Evolutionary conservation across 2,888 invertebrate species (phyloP).

Genomic region (Tachina lurida): DNA sequence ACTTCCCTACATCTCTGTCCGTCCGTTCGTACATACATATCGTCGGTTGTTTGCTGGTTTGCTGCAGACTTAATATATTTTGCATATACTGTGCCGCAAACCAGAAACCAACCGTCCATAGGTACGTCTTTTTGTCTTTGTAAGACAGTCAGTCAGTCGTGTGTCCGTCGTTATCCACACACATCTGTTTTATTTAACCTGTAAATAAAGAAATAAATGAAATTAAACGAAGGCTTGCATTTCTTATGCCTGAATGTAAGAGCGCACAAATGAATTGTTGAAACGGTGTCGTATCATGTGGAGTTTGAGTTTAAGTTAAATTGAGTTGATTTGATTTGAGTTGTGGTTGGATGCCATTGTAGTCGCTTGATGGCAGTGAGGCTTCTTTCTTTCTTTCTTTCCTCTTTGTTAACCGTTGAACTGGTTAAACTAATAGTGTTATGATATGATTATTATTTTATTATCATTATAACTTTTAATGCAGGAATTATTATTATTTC

Average conservation of each 20-base stretch:
- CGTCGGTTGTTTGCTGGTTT: too few relatives aligned
- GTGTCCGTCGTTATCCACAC: not conserved
- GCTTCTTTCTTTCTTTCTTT: slow-evolving; percentile 27
- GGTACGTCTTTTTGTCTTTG: slow-evolving; percentile 2
- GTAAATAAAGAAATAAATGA: slow-evolving; percentile 68
- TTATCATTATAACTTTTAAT: slow-evolving; percentile 70
- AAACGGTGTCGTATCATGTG: slow-evolving; percentile 66
- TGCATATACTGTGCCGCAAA: too few relatives aligned
- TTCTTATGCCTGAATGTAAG: not conserved
- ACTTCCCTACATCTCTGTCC: slow-evolving; percentile 20
- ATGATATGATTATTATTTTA: slow-evolving; percentile 80
- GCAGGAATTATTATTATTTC: slow-evolving; percentile 50
- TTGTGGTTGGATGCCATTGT: slow-evolving; percentile 37
- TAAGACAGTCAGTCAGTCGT: slow-evolving; percentile 10
- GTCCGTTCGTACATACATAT: not conserved
- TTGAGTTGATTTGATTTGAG: slow-evolving; percentile 53
- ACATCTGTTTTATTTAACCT: slow-evolving; percentile 63
- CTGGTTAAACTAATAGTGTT: slow-evolving; percentile 75
- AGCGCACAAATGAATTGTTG: slow-evolving; percentile 63
- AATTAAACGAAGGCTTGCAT: slow-evolving; percentile 54
- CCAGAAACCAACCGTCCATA: too few relatives aligned
- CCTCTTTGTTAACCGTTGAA: slow-evolving; percentile 73
- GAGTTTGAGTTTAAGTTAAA: slow-evolving; percentile 63
- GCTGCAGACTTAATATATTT: too few relatives aligned
- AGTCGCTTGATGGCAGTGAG: not conserved